Base-by-base conservation (phyloP, 37 sponge, comb jelly and placozoan genomes). In the Hexactinellida sp. region DNA sequence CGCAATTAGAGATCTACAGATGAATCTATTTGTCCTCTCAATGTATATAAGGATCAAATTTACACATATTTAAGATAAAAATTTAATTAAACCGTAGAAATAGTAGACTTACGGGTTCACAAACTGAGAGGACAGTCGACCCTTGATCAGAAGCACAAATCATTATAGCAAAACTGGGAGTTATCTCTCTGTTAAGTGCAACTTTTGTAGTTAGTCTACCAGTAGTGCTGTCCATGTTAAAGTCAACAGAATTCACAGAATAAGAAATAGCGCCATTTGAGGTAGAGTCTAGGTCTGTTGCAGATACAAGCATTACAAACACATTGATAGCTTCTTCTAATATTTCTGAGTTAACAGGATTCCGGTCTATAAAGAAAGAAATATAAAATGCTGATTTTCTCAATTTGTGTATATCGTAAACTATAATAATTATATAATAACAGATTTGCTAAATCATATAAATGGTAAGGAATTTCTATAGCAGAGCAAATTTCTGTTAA, bases 91-190 rank as follows among this genome's bases (percentile, higher is more conserved):
- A 47, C 16, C 52, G 16, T 19, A 47, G 9, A 47, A 47, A 47
- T 9, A 19, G 52, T 19, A 63, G 5, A 32, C 76, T 25, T 21
- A 63, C 76, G 19, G 76, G 5, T 63, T n/a, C 76, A 63, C 76
- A 63, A 63, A 63, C 76, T 63, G 76, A 63, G 32, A 10, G 25
- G 13, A 23, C 19, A 21, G 76, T n/a, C 34, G 30, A 5, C 13
- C 76, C 76, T 63, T 63, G 3, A 63, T 63, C 76, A 63, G 34
- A 25, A 28, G 76, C 76, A 63, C 76, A 63, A 63, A 63, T 63
- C 76, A 63, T 63, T 23, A 63, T 23, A 32, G 30, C 13, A 63
- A 32, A 63, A 28, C 19, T 32, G 3, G 76, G 32, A 32, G 3
- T 23, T 63, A 23, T n/a, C 13, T 63, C 76, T 28, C 76, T 63